Evolutionary conservation across 2,797 vertebrate species (phyloP).

Genomic region (Falco novaeseelandiae): DNA sequence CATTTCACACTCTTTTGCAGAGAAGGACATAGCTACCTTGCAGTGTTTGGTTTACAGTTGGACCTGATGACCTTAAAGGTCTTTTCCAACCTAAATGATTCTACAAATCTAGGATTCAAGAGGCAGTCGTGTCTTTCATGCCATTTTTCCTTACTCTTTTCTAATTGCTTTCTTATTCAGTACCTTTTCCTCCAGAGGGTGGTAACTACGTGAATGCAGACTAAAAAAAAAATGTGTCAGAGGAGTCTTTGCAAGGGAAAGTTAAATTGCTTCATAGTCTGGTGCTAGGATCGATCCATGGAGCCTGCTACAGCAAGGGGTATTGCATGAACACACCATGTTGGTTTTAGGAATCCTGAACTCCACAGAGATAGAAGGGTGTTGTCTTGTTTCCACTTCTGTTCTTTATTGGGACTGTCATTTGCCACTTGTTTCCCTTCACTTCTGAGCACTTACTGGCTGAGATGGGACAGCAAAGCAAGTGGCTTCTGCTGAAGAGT

Average conservation of each 20-base stretch:
- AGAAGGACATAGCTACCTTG: not conserved
- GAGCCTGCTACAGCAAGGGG: not conserved
- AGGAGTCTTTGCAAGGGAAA: not conserved
- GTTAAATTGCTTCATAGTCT: not conserved
- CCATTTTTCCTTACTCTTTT: not conserved
- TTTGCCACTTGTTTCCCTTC: not conserved
- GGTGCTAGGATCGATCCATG: not conserved
- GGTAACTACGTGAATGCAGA: not conserved
- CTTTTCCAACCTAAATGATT: too few relatives aligned
- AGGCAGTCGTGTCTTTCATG: not conserved
- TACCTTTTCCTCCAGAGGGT: constrained; percentile 28
- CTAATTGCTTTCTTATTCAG: not conserved
- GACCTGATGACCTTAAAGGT: too few relatives aligned
- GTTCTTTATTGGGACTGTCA: not conserved
- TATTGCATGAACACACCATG: not conserved
- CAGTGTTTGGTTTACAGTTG: too few relatives aligned
- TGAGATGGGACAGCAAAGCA: not conserved
- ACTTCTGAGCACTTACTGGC: not conserved
- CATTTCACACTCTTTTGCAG: not conserved
- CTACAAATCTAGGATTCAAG: not conserved
- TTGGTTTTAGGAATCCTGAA: not conserved
- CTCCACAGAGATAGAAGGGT: not conserved
- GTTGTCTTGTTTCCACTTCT: not conserved
- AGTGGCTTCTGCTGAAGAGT: not conserved
- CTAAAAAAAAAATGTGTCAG: rapidly evolving